Conservation (phyloP, 2,888 invertebrate species). For the Colostygia pectinataria region DNA sequence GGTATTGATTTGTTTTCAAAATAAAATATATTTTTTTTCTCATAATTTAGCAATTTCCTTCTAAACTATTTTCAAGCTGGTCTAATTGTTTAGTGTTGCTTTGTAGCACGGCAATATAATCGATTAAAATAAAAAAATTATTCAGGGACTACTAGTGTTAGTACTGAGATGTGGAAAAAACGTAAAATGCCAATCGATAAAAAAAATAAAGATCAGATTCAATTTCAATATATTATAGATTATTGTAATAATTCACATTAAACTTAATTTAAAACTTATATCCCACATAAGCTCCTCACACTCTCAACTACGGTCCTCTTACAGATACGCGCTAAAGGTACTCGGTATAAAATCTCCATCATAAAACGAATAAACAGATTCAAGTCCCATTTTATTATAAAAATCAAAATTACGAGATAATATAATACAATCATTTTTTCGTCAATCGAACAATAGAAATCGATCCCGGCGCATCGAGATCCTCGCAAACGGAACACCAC, state of each 20-base stretch:
- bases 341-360: slow-evolving; percentile 82
- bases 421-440: slow-evolving; percentile 75
- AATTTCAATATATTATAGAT: slow-evolving; percentile 83
- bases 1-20: too few relatives aligned
- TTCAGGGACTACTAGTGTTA: slow-evolving; percentile 31
- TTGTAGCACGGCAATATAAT: not conserved
- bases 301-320: slow-evolving; percentile 72
- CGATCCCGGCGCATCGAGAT: slow-evolving; percentile 78
- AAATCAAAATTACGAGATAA: slow-evolving; percentile 82
- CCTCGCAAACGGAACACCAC: slow-evolving; percentile 74
- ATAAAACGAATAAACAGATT: slow-evolving; percentile 83
- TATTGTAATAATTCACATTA: slow-evolving; percentile 83
- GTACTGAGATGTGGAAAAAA: slow-evolving; percentile 49
- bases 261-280: slow-evolving; percentile 80
- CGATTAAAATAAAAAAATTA: too few relatives aligned
- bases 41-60: too few relatives aligned
- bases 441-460: slow-evolving; percentile 80
- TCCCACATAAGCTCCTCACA: slow-evolving; percentile 81
- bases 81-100: not conserved
- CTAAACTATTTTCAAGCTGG: too few relatives aligned
- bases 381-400: slow-evolving; percentile 83
- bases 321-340: slow-evolving; percentile 81
- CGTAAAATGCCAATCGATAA: slow-evolving; percentile 76
- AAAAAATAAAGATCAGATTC: slow-evolving; percentile 82
- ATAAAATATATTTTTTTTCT: too few relatives aligned